phyloP scores from a whole-genome alignment of 1,140 invertebrate genomes.

The Drosophila elegans region DNA sequence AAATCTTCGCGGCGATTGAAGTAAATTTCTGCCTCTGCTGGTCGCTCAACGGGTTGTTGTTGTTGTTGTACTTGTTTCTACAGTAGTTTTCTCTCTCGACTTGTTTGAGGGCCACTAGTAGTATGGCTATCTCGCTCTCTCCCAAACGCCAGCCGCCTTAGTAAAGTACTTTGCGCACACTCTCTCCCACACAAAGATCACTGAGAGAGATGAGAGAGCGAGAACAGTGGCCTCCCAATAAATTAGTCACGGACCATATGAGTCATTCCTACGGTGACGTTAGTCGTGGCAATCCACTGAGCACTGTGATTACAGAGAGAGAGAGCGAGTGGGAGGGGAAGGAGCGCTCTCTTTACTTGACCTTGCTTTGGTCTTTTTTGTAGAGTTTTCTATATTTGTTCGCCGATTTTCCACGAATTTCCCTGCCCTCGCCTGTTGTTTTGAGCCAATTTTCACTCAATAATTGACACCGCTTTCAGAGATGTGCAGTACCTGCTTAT shows the following conservation, averaged over 20 bases:
- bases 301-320: constrained; percentile 2
- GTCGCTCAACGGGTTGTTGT: constrained; percentile 19
- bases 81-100: constrained; percentile 34
- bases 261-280: constrained; percentile 67
- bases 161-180: constrained; percentile 58
- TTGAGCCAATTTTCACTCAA: constrained; percentile 50
- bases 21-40: constrained; percentile 44
- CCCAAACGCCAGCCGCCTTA: neutral
- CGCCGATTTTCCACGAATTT: constrained; percentile 69
- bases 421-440: constrained; percentile 9
- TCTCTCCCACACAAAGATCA: constrained; percentile 59
- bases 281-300: constrained; percentile 31
- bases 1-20: constrained; percentile 66
- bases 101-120: constrained; percentile 26
- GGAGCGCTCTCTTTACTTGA: constrained; percentile 53
- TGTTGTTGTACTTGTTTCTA: constrained; percentile 23
- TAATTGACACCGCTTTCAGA: constrained; percentile 22
- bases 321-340: neutral
- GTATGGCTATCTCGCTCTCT: constrained; percentile 18
- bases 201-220: constrained; percentile 8
- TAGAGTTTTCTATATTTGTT: constrained; percentile 72
- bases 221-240: constrained; percentile 38
- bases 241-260: constrained; percentile 35
- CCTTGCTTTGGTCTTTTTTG: constrained; percentile 80
- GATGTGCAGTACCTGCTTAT: neutral